Evolutionary conservation across 2,888 invertebrate genomes (phyloP).

Genomic region (Zootermopsis nevadensis): DNA sequence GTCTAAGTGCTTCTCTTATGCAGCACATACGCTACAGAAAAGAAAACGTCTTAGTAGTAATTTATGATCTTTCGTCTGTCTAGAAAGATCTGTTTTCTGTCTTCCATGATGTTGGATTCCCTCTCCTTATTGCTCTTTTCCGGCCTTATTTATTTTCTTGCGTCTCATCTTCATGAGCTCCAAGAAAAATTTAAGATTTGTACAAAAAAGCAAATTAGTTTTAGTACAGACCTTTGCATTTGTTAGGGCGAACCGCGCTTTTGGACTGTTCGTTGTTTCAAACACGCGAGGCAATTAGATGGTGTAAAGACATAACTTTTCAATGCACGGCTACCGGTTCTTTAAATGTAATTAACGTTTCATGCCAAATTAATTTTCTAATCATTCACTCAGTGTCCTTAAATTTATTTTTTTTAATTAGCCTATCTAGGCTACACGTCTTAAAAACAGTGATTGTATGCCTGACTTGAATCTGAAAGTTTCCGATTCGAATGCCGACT

Average conservation of each 20-base stretch:
- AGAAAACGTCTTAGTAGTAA: slow-evolving; percentile 15
- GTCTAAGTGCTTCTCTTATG: slow-evolving; percentile 24
- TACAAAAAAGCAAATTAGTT: background rate
- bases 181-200: background rate
- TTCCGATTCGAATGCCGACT: too few relatives aligned
- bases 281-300: background rate
- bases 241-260: background rate
- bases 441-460: too few relatives aligned
- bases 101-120: slow-evolving; percentile 36
- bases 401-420: too few relatives aligned
- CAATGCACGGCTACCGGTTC: too few relatives aligned
- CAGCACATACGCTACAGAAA: slow-evolving; percentile 15
- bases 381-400: too few relatives aligned
- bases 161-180: slow-evolving; percentile 3
- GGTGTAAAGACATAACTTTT: too few relatives aligned
- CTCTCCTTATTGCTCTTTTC: background rate
- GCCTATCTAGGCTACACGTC: too few relatives aligned
- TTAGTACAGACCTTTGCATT: background rate
- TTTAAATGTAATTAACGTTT: too few relatives aligned
- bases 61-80: slow-evolving; percentile 41
- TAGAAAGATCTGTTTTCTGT: slow-evolving; percentile 44
- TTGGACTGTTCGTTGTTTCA: background rate
- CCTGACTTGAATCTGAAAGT: too few relatives aligned
- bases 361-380: too few relatives aligned
- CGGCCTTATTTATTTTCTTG: background rate